These are phyloP conservation scores for Mantis religiosa DNA, from an alignment of 2,888 invertebrate species.

Conservation along the genomic window DNA sequence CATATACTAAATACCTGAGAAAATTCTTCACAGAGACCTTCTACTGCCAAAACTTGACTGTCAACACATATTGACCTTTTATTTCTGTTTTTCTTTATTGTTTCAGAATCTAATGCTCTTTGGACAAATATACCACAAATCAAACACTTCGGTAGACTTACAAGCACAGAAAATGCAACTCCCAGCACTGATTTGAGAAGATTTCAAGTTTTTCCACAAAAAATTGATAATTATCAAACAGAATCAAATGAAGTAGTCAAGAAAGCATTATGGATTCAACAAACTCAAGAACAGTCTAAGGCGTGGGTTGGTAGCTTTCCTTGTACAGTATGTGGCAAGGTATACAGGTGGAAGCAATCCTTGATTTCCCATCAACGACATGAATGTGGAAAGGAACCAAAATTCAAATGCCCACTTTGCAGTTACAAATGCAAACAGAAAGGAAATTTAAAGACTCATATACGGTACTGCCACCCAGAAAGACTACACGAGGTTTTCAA, in stretches of 20 bases:
- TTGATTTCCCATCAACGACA: constrained; percentile 21
- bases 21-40: background rate
- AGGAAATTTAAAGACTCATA: constrained; percentile 30
- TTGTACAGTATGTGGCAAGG: constrained; percentile 35
- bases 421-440: constrained; percentile 27
- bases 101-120: background rate
- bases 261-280: background rate
- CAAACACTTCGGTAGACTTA: background rate
- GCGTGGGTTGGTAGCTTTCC: constrained; percentile 16
- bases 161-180: background rate
- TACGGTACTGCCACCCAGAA: constrained; percentile 28
- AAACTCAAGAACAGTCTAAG: background rate
- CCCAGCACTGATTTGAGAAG: background rate
- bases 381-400: constrained; percentile 34
- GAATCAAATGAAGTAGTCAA: background rate
- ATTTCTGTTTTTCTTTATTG: background rate
- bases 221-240: background rate
- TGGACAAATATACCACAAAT: background rate
- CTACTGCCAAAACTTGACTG: no score
- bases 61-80: background rate
- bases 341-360: constrained; percentile 36
- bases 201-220: background rate
- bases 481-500: background rate
- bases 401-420: constrained; percentile 37
- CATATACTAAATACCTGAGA: background rate